Evolutionary conservation across 1,140 invertebrate species (phyloP).

Genomic region (Oncopodura yosiiana): DNA sequence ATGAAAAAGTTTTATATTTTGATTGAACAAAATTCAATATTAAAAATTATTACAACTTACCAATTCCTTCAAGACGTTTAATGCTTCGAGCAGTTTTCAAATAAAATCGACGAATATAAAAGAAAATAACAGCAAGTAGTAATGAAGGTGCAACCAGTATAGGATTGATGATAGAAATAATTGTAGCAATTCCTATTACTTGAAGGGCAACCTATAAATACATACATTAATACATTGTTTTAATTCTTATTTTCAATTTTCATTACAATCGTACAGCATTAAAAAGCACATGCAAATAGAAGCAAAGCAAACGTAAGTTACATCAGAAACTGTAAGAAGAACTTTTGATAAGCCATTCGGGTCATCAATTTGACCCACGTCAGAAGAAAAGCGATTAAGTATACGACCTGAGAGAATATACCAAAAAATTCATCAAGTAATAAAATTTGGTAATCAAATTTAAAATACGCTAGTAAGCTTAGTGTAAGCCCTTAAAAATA

Average conservation of each 20-base stretch:
- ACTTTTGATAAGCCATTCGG: too few species aligned
- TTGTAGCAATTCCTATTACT: slow-evolving; percentile 60
- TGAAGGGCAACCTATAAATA: slow-evolving; percentile 56
- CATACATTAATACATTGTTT: slow-evolving; percentile 15
- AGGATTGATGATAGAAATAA: slow-evolving; percentile 63
- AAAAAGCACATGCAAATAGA: too few species aligned
- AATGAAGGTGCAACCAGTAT: slow-evolving; percentile 62
- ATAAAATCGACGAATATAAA: slow-evolving; percentile 64
- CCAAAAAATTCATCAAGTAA: neutral
- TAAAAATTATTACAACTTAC: slow-evolving; percentile 50
- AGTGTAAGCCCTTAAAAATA: slow-evolving; percentile 39
- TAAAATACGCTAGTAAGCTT: slow-evolving; percentile 50
- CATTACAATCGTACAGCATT: too few species aligned
- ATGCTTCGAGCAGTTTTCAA: slow-evolving; percentile 69
- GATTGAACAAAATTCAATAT: neutral
- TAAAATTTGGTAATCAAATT: slow-evolving; percentile 1
- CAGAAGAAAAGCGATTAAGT: too few species aligned
- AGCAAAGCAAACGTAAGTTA: too few species aligned
- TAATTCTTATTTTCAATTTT: slow-evolving; percentile 7
- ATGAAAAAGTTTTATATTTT: slow-evolving; percentile 34
- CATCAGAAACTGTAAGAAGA: too few species aligned
- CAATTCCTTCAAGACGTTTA: slow-evolving; percentile 77
- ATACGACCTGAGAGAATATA: neutral
- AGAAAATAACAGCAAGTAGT: slow-evolving; percentile 59
- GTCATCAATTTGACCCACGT: too few species aligned